Conservation (phyloP, 2,797 vertebrate species). For the Ateles fusciceps region DNA sequence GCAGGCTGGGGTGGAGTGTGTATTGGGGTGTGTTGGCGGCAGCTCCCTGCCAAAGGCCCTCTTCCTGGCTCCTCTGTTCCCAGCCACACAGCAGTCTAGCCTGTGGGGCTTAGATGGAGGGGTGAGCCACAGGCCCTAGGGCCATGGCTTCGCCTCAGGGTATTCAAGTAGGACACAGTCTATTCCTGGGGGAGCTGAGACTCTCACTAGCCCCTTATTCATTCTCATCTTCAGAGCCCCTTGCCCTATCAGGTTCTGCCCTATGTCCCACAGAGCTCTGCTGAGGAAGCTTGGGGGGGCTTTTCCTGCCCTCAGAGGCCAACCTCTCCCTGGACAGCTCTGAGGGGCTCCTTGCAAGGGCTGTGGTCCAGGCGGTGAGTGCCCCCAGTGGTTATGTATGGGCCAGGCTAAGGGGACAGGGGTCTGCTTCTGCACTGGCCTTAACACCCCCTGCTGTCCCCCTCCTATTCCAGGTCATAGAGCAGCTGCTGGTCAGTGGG, state of each 20-base stretch:
- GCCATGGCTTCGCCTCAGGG: background rate
- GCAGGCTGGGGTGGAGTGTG: background rate
- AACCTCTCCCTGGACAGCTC: background rate
- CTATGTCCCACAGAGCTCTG: constrained; percentile 69
- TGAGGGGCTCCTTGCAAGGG: constrained; percentile 16
- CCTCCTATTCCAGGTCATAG: constrained; percentile 83
- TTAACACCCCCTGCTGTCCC: background rate
- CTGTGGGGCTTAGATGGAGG: background rate
- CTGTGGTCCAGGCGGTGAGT: constrained; percentile 80
- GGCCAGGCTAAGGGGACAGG: background rate
- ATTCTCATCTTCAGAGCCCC: background rate
- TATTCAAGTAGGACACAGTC: background rate
- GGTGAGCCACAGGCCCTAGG: background rate
- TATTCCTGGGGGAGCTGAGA: background rate
- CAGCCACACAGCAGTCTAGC: background rate
- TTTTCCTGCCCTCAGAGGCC: constrained; percentile 80
- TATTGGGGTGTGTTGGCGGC: background rate
- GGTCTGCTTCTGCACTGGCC: background rate
- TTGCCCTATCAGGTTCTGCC: background rate
- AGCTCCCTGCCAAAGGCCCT: background rate
- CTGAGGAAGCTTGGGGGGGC: constrained; percentile 79
- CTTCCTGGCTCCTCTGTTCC: background rate
- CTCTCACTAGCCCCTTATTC: background rate
- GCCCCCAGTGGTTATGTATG: background rate
- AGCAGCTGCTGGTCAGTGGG: constrained; percentile 88